Base-by-base conservation (phyloP, 2,888 invertebrate genomes). In the Aricia artaxerxes region DNA sequence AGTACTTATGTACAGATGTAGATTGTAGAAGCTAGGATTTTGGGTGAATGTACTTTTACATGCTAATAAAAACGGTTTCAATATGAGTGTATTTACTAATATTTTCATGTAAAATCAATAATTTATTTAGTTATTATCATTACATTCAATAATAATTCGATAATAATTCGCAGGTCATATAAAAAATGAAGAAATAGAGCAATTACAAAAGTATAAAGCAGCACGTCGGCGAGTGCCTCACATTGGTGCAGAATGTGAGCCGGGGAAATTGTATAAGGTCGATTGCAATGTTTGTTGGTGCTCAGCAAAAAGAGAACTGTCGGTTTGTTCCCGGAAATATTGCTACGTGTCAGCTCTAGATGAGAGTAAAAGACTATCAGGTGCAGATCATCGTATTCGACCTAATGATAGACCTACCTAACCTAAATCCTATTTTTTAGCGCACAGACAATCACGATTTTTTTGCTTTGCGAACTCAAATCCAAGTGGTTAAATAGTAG, bases 201-300 rank as follows among this genome's bases (percentile, higher is more conserved):
- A 82, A 78, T 64, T 78, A 49, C 35, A 35, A 16, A 69, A 38
- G 24, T 38, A 69, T 38, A 69, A 69, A 69, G 69, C 4, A 35
- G 69, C 69, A 69, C 31, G 11, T 38, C 90, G 0, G 84, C 86
- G 1, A 40, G 60, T 93, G 0, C 81, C 84, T 0, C 84, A 89
- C 80, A 77, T 85, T 9, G 84, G 88, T 0, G 77, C 84, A 0
- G 81, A 85, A 5, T 93, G 94, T 77, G 81, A 80, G 0, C 87
- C 90, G 0, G 90, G 91, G 0, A 84, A 79, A 3, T 82, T 82
- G 0, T 93, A 92, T 81, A 82, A 78, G 13, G 87, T 93, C 0
- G 86, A 86, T 64, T 94, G 94, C 81, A 93, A 94, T 79, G 73
- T 81, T 0, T 94, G 94, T 81, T 31, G 88, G 1, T 94, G 94